phyloP scores from a whole-genome alignment of 2,888 invertebrate species.

The Epirrhoe alternata region DNA sequence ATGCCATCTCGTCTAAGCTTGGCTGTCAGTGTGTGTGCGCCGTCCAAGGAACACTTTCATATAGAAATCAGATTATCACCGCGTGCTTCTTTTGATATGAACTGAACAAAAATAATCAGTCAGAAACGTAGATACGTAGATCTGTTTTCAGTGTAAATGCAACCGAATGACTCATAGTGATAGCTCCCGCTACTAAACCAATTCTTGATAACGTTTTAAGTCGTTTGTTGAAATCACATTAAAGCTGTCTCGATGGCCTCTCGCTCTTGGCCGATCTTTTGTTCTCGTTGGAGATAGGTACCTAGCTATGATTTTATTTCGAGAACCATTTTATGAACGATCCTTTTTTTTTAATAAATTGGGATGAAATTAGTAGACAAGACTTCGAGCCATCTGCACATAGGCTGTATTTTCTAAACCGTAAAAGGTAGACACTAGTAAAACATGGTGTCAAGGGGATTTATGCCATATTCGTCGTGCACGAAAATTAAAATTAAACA shows the following conservation, averaged over 20 bases:
- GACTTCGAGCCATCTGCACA: too few species aligned
- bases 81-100: neutral
- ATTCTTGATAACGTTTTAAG: conserved; percentile 32
- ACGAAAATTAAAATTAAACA: too few species aligned
- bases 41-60: conserved; percentile 20
- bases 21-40: conserved; percentile 48
- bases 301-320: conserved; percentile 16
- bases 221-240: conserved; percentile 28
- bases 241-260: conserved; percentile 28
- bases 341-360: conserved; percentile 21
- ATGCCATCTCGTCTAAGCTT: conserved; percentile 49
- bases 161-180: conserved; percentile 52
- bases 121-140: neutral
- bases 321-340: conserved; percentile 3
- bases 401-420: neutral
- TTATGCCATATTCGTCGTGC: too few species aligned
- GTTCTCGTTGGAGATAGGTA: conserved; percentile 25
- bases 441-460: too few species aligned
- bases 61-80: conserved; percentile 9
- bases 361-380: conserved; percentile 1
- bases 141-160: conserved; percentile 9
- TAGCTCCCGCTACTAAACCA: conserved; percentile 33
- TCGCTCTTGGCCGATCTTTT: conserved; percentile 27
- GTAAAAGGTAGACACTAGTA: neutral
- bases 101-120: neutral